Percentiles rank a stretch among this genome's conserved stretches.
Conservation (phyloP, 2,888 invertebrate genomes). For the Micropterix aruncella region DNA sequence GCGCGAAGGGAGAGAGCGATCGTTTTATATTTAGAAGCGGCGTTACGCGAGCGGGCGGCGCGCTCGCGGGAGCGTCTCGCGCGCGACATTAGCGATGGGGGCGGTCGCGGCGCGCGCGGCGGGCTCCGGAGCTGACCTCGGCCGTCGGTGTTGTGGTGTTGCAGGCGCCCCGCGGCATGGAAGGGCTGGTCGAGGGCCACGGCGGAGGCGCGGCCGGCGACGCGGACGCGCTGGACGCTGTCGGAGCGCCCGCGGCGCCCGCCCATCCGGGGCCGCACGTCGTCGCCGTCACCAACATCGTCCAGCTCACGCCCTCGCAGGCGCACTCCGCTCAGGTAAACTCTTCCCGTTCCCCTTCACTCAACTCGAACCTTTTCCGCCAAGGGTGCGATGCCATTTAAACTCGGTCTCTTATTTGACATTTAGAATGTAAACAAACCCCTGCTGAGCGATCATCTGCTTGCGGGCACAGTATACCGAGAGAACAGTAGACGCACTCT, state of each 20-base stretch:
- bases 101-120: constrained; percentile 10
- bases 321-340: constrained; percentile 53
- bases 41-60: constrained; percentile 14
- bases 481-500: too few relatives aligned
- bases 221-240: constrained; percentile 24
- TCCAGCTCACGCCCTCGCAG: constrained; percentile 67
- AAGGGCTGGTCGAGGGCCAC: constrained; percentile 89
- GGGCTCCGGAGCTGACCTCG: constrained; percentile 3
- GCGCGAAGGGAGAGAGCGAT: constrained; percentile 19
- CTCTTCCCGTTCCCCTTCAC: constrained; percentile 12
- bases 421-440: constrained; percentile 2
- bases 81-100: constrained; percentile 11
- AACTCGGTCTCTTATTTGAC: constrained; percentile 4
- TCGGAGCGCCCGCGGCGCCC: constrained; percentile 20
- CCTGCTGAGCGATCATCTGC: constrained; percentile 1
- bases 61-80: constrained; percentile 5
- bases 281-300: constrained; percentile 58
- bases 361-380: constrained; percentile 11
- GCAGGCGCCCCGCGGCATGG: constrained; percentile 62
- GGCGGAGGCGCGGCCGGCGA: constrained; percentile 38
- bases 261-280: constrained; percentile 24
- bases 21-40: constrained; percentile 21
- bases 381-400: constrained; percentile 14
- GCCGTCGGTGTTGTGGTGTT: constrained; percentile 22
- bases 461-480: too few relatives aligned